A percentile compares a stretch with the other conserved stretches of the same genome.
Conservation (phyloP, 2,888 invertebrate genomes). For the Furcula furcula region DNA sequence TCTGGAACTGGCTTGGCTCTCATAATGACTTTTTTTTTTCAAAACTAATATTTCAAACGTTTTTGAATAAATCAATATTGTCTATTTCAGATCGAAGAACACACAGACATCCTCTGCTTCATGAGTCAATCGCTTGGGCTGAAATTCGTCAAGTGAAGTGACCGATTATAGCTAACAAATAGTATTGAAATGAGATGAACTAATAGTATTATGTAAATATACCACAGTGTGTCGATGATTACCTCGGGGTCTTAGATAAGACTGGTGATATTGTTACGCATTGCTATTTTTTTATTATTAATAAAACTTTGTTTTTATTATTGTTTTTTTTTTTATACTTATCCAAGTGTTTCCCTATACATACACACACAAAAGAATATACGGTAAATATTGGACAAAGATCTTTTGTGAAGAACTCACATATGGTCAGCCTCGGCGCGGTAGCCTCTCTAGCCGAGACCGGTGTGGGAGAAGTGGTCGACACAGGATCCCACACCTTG, state of each 20-base stretch:
- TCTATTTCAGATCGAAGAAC: constrained; percentile 92
- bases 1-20: too few relatives aligned
- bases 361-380: too few relatives aligned
- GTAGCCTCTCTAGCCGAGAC: too few relatives aligned
- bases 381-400: too few relatives aligned
- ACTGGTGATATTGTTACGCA: constrained; percentile 78
- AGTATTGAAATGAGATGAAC: constrained; percentile 38
- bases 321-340: constrained; percentile 22
- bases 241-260: constrained; percentile 61
- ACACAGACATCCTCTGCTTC: constrained; percentile 94
- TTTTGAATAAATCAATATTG: too few relatives aligned
- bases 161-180: constrained; percentile 37
- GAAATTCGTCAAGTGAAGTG: constrained; percentile 71
- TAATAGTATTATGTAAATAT: constrained; percentile 74
- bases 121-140: constrained; percentile 87
- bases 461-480: too few relatives aligned
- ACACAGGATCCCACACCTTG: too few relatives aligned
- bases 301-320: constrained; percentile 76
- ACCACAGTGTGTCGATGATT: constrained; percentile 64
- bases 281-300: constrained; percentile 70
- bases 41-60: too few relatives aligned
- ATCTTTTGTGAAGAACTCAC: too few relatives aligned
- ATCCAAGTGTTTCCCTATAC: too few relatives aligned
- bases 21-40: too few relatives aligned
- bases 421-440: too few relatives aligned